phyloP scores from a whole-genome alignment of 2,797 vertebrate genomes.

The Eurystomus glaucurus region DNA sequence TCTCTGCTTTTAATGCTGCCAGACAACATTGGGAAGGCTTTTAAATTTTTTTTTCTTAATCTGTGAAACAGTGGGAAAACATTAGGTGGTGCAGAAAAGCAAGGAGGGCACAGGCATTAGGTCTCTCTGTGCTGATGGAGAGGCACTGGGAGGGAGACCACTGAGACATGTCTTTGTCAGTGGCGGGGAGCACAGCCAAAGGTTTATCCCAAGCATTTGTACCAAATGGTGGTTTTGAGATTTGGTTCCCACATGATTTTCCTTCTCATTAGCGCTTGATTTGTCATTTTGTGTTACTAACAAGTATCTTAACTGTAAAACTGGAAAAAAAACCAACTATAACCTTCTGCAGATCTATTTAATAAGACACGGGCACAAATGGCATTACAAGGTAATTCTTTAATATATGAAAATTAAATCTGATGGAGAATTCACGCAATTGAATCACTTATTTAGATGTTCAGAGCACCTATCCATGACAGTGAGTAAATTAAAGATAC shows the following conservation, averaged over 20 bases:
- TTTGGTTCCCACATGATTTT: neutral
- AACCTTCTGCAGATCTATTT: neutral
- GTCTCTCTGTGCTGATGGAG: neutral
- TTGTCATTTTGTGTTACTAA: neutral
- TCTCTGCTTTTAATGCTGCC: neutral
- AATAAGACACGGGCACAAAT: neutral
- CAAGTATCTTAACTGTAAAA: neutral
- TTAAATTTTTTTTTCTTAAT: no score
- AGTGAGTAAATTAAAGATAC: neutral
- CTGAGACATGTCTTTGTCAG: rapidly evolving
- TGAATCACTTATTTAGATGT: neutral
- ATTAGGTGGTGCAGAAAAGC: conserved; percentile 29
- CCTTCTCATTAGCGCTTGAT: neutral
- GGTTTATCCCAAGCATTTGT: neutral
- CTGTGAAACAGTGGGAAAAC: neutral
- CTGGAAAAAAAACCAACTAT: neutral
- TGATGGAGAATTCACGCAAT: neutral
- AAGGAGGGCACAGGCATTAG: neutral
- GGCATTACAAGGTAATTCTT: neutral
- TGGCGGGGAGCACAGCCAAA: neutral
- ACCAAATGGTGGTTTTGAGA: rapidly evolving
- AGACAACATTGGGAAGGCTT: neutral
- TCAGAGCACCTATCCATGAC: neutral
- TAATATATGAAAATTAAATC: conserved; percentile 13
- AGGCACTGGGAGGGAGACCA: neutral